Percentiles rank a stretch among this genome's conserved stretches.
phyloP scores from a whole-genome alignment of 2,797 vertebrate genomes.

The Peromyscus attwateri region DNA sequence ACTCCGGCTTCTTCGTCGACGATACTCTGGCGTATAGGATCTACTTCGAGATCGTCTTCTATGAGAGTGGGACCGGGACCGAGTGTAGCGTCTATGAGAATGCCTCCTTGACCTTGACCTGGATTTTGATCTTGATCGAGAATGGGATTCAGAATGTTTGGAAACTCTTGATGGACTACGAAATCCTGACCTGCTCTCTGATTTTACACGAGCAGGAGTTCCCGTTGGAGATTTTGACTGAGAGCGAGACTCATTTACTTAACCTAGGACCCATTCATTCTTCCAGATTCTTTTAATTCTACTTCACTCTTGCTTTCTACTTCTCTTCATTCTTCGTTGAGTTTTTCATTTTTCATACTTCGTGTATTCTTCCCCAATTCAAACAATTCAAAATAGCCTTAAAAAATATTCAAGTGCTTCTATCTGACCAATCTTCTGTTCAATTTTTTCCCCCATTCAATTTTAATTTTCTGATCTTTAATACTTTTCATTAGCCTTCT shows the following conservation, averaged over 20 bases:
- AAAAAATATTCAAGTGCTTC: constrained; percentile 96
- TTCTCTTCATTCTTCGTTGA: constrained; percentile 98
- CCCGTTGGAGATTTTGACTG: constrained; percentile 95
- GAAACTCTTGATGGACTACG: constrained; percentile 93
- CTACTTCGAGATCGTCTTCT: no score
- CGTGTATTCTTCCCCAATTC: constrained; percentile 97
- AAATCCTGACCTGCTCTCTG: constrained; percentile 94
- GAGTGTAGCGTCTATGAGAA: no score
- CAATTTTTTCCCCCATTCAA: constrained; percentile 96
- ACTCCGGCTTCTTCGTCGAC: no score
- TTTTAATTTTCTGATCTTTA: constrained; percentile 99
- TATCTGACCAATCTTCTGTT: constrained; percentile 99
- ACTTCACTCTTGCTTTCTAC: constrained; percentile 98
- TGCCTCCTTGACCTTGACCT: no score
- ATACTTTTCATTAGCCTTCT: constrained; percentile 99
- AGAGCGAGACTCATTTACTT: constrained; percentile 98
- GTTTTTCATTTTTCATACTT: constrained; percentile 99
- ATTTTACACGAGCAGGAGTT: constrained; percentile 95
- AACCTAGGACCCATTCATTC: constrained; percentile 99
- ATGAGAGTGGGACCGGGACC: no score
- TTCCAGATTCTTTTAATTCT: constrained; percentile 99
- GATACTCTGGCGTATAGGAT: no score
- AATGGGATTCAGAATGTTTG: constrained; percentile 94
- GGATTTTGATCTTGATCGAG: constrained; percentile 95
- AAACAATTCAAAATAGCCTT: constrained; percentile 97